A percentile compares a stretch with the other conserved stretches of the same genome.
These are phyloP conservation scores for Arrhamphus sclerolepis DNA, from an alignment of 2,797 vertebrate species.

Conservation along the genomic window DNA sequence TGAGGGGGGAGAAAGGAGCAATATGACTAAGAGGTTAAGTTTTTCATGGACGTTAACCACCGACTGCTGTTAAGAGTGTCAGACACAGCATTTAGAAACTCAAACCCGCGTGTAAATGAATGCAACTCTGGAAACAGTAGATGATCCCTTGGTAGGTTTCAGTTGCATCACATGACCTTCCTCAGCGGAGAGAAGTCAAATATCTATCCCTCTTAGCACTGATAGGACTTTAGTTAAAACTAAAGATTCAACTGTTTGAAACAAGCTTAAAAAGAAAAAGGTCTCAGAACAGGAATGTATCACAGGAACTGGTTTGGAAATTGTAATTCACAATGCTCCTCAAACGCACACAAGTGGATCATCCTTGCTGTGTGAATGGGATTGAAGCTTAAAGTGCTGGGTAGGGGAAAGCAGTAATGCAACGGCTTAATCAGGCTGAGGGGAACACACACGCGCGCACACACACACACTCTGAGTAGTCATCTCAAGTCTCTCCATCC, in stretches of 20 bases:
- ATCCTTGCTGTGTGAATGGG: slow-evolving; percentile 39
- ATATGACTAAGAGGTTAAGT: slow-evolving; percentile 33
- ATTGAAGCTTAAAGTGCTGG: slow-evolving; percentile 53
- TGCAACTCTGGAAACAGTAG: slow-evolving; percentile 1
- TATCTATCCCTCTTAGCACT: background rate
- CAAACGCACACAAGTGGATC: slow-evolving; percentile 25
- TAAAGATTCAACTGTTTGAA: background rate
- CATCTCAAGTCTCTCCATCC: slow-evolving; percentile 61
- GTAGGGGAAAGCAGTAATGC: slow-evolving; percentile 57
- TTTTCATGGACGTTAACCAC: slow-evolving; percentile 39
- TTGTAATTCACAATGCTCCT: background rate
- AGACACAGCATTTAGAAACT: slow-evolving; percentile 17
- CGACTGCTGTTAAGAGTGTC: slow-evolving; percentile 9
- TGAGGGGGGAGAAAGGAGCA: slow-evolving; percentile 35
- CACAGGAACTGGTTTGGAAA: slow-evolving; percentile 2
- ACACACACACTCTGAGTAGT: slow-evolving; percentile 30
- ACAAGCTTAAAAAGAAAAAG: background rate
- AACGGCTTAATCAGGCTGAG: slow-evolving; percentile 62
- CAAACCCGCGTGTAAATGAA: slow-evolving; percentile 1
- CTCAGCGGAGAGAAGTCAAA: background rate
- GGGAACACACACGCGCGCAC: slow-evolving; percentile 37
- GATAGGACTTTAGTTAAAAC: background rate
- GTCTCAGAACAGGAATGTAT: background rate
- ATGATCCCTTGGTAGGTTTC: background rate
- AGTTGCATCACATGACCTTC: background rate